These are phyloP conservation scores for Bolborhynchus lineola DNA, from an alignment of 2,113 vertebrate genomes.

Conservation along the genomic window DNA sequence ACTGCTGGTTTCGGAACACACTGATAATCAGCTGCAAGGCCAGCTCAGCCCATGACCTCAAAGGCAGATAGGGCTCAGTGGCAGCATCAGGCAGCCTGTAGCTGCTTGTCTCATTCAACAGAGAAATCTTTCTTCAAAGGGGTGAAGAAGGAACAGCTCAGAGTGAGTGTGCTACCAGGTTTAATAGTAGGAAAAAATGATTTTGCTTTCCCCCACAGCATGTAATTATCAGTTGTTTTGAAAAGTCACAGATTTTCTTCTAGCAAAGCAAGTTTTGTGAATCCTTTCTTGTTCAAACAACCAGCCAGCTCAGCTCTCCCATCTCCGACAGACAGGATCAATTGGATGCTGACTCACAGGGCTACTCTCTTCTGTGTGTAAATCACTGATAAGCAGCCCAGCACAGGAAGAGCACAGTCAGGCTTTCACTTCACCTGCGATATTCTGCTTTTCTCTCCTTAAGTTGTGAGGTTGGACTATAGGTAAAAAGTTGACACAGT, in stretches of 20 bases:
- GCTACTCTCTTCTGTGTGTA: not conserved
- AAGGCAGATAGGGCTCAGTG: not conserved
- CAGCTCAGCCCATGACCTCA: not conserved
- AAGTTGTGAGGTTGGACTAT: not conserved
- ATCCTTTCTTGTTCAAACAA: not conserved
- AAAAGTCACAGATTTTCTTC: not conserved
- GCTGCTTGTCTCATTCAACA: not conserved
- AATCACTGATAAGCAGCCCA: not conserved
- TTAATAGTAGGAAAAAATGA: not conserved
- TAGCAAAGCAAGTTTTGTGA: not conserved
- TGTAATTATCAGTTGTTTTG: not conserved
- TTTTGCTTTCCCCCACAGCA: not conserved
- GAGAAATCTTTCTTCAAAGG: not conserved
- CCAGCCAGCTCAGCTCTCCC: not conserved
- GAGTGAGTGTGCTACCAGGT: not conserved
- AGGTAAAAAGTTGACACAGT: constrained; percentile 71
- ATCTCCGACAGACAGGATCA: not conserved
- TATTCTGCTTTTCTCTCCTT: not conserved
- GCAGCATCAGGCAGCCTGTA: not conserved
- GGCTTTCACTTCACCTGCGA: not conserved
- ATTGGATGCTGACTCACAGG: not conserved
- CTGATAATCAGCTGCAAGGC: not conserved
- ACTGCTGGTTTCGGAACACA: not conserved
- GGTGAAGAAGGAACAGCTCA: not conserved
- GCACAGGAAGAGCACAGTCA: not conserved